Conservation (phyloP, 35 echinoderm and acorn worm species). For the Hemicentrotus pulcherrimus region DNA sequence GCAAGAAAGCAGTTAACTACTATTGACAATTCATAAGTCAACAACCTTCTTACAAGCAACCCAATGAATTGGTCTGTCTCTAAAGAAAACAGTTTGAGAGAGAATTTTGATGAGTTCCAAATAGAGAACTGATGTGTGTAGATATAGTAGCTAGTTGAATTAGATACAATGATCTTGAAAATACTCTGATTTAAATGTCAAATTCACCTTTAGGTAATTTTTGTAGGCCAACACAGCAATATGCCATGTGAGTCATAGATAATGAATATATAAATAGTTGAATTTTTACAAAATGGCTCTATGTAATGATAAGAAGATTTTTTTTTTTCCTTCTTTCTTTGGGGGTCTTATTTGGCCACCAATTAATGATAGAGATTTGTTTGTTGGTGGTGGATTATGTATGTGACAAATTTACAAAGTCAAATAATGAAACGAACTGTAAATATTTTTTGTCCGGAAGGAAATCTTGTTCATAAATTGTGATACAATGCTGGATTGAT, state of each 20-base stretch:
- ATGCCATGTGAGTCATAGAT: conserved; percentile 13
- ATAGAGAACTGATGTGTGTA: background rate
- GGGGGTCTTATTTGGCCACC: background rate
- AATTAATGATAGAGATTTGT: background rate
- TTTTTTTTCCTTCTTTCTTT: background rate
- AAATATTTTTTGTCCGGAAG: conserved; percentile 35
- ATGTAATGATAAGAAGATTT: background rate
- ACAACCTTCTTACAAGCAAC: no score
- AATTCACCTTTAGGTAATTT: background rate
- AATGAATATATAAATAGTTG: conserved; percentile 45
- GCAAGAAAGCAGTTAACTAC: no score
- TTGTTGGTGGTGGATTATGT: conserved; percentile 31
- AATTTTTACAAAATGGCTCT: background rate
- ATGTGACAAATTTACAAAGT: conserved; percentile 26
- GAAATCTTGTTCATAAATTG: conserved; percentile 44
- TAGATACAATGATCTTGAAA: background rate
- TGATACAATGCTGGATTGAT: conserved; percentile 44
- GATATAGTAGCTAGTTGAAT: background rate
- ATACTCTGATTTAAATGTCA: background rate
- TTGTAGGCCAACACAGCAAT: conserved; percentile 25
- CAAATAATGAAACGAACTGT: conserved; percentile 34
- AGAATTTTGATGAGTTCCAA: background rate
- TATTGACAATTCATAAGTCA: no score
- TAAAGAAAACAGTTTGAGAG: background rate
- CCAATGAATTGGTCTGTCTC: background rate